phyloP scores from a whole-genome alignment of 2,888 invertebrate species.

The Atethmia centrago region DNA sequence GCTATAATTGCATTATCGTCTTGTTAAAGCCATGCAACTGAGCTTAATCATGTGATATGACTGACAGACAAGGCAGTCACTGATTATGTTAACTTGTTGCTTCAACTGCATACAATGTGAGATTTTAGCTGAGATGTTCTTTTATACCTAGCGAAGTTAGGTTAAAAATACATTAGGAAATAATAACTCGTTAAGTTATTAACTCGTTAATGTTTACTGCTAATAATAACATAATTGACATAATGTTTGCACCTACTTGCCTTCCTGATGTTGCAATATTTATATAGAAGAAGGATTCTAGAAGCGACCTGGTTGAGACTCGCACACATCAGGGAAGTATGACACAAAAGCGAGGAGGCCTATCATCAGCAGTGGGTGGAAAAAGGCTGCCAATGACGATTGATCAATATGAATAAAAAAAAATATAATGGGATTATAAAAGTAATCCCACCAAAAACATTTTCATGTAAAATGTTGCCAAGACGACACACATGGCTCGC shows the following conservation, averaged over 20 bases:
- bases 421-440: too few species aligned
- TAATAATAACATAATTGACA: background rate
- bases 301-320: too few species aligned
- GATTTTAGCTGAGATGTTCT: background rate
- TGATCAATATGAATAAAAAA: too few species aligned
- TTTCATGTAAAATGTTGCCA: too few species aligned
- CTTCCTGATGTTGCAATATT: background rate
- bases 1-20: slow-evolving; percentile 41
- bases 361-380: too few species aligned
- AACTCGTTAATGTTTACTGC: background rate
- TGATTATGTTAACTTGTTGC: slow-evolving; percentile 11
- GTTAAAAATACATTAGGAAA: slow-evolving; percentile 8
- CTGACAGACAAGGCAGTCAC: background rate
- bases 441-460: too few species aligned
- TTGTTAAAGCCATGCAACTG: slow-evolving; percentile 30
- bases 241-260: background rate
- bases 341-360: too few species aligned
- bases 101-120: background rate
- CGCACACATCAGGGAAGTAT: too few species aligned
- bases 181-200: background rate
- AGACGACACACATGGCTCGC: too few species aligned
- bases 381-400: too few species aligned
- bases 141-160: background rate
- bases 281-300: too few species aligned
- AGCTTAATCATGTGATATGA: slow-evolving; percentile 5